These are phyloP conservation scores for Drosophila pruinosa DNA, from an alignment of 1,140 invertebrate genomes.

Conservation along the genomic window DNA sequence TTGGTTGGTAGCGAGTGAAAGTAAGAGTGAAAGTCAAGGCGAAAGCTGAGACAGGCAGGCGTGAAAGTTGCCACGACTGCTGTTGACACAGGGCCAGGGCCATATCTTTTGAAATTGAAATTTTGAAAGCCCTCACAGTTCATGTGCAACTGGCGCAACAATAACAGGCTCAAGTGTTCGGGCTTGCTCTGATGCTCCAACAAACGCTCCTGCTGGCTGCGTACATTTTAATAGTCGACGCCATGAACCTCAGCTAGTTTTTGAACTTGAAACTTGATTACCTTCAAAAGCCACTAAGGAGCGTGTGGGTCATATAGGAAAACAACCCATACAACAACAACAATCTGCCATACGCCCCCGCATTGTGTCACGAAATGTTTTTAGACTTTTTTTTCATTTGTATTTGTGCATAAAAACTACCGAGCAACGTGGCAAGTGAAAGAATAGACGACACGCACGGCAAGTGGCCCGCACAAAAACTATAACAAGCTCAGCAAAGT, in stretches of 20 bases:
- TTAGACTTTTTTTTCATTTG: conserved; percentile 43
- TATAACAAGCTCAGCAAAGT: conserved; percentile 46
- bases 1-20: neutral
- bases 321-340: conserved; percentile 20
- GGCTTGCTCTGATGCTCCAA: neutral
- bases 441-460: conserved; percentile 59
- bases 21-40: conserved; percentile 57
- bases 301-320: conserved; percentile 41
- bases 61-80: conserved; percentile 36
- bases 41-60: conserved; percentile 36
- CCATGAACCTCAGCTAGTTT: conserved; percentile 70
- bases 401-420: conserved; percentile 14
- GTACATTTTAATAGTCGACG: conserved; percentile 44
- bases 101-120: conserved; percentile 38
- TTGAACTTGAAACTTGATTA: conserved; percentile 81
- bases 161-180: conserved; percentile 46
- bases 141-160: conserved; percentile 46
- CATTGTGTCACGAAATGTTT: conserved; percentile 75
- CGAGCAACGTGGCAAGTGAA: conserved; percentile 2
- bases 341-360: conserved; percentile 28
- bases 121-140: conserved; percentile 23
- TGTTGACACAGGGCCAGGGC: conserved; percentile 67
- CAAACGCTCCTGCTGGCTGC: no score
- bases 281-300: conserved; percentile 70
- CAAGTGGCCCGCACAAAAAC: conserved; percentile 55